Conservation (phyloP, 2,113 vertebrate species). For the Lucifuga dentata region DNA sequence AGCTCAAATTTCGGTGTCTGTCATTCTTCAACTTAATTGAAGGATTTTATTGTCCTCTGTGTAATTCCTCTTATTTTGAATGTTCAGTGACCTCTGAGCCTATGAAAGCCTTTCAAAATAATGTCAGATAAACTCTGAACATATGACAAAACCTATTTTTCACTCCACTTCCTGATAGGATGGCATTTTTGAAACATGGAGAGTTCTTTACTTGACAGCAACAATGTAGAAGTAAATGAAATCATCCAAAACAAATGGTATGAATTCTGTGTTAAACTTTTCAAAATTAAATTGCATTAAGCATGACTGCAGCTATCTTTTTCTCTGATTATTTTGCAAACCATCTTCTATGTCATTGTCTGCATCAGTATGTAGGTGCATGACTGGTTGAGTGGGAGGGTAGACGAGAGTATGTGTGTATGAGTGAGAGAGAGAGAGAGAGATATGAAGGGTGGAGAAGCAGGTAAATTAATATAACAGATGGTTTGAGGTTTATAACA, state of each 20-base stretch:
- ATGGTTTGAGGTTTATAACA: conserved; percentile 48
- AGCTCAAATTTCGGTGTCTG: neutral
- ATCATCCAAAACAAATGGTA: neutral
- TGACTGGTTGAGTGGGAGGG: neutral
- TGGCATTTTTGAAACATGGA: neutral
- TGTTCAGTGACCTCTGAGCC: neutral
- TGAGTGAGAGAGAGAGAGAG: no score
- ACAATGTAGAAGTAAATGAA: neutral
- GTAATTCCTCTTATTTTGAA: neutral
- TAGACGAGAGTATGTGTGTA: neutral
- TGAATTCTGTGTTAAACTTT: neutral
- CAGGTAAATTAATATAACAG: conserved; percentile 63
- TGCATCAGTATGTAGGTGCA: no score
- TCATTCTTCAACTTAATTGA: conserved; percentile 25
- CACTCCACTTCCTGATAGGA: neutral
- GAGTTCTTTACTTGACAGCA: neutral
- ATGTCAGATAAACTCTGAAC: neutral
- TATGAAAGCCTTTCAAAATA: neutral
- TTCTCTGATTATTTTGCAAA: neutral
- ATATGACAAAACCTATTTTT: neutral
- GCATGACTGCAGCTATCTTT: neutral
- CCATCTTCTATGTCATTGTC: neutral
- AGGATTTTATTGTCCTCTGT: conserved; percentile 18
- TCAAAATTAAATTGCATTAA: neutral
- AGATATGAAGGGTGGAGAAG: conserved; percentile 18